These are phyloP conservation scores for Actinia tenebrosa DNA, from an alignment of 64 coral and sea anemone species.

Conservation along the genomic window DNA sequence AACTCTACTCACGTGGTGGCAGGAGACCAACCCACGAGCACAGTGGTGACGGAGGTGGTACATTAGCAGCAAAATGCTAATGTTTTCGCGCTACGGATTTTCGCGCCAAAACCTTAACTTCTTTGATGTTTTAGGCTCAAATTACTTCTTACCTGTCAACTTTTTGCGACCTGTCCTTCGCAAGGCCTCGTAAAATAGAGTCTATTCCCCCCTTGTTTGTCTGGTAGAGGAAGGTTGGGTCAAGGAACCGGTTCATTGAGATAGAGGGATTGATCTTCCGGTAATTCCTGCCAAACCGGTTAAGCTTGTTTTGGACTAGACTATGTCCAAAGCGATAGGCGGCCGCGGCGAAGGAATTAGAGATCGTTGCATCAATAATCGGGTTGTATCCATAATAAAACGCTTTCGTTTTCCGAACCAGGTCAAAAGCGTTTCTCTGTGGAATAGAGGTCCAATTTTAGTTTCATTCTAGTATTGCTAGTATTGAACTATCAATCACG, in stretches of 20 bases:
- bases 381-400: slow-evolving; percentile 25
- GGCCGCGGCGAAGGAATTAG: slow-evolving; percentile 34
- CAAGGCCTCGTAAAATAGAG: slow-evolving; percentile 25
- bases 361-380: not conserved
- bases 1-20: too few relatives aligned
- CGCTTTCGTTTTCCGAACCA: not conserved
- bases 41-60: too few relatives aligned
- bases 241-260: slow-evolving; percentile 3
- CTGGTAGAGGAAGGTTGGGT: slow-evolving; percentile 30
- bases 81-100: too few relatives aligned
- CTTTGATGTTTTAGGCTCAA: too few relatives aligned
- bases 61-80: too few relatives aligned
- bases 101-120: too few relatives aligned
- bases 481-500: not conserved
- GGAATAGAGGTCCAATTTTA: not conserved
- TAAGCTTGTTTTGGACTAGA: slow-evolving; percentile 32
- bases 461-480: not conserved
- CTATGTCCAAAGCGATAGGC: slow-evolving; percentile 70
- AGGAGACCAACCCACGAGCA: too few relatives aligned
- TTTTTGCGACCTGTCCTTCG: not conserved
- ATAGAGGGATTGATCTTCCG: not conserved
- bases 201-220: slow-evolving; percentile 10
- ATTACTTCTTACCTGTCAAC: slow-evolving; percentile 32
- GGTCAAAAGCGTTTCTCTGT: not conserved
- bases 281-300: not conserved